Conservation (phyloP, 2,888 invertebrate genomes). For the Spodoptera picta region DNA sequence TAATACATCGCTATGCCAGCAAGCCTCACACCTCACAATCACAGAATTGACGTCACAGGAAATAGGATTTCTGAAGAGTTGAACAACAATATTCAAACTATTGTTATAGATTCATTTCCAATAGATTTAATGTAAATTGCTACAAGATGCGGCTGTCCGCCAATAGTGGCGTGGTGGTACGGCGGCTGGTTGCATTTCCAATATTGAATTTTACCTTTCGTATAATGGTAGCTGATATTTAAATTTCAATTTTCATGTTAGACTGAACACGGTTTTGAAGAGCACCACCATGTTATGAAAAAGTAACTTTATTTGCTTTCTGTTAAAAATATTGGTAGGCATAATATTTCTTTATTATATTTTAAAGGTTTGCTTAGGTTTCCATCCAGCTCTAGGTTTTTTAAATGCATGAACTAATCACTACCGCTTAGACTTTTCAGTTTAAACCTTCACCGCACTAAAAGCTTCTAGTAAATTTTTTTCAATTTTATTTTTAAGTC, state of each 20-base stretch:
- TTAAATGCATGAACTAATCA: no score
- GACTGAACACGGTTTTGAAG: not conserved
- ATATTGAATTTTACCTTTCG: conserved; percentile 4
- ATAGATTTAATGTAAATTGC: conserved; percentile 4
- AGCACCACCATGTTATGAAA: not conserved
- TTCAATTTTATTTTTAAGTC: no score
- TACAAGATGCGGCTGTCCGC: not conserved
- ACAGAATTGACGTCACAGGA: conserved; percentile 2
- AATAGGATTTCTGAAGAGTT: conserved; percentile 5
- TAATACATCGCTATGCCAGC: not conserved
- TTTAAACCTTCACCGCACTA: no score
- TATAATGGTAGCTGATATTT: not conserved
- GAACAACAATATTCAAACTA: conserved; percentile 2
- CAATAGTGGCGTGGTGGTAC: not conserved
- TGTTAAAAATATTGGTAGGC: no score
- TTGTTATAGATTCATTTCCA: conserved; percentile 9
- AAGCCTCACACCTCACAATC: not conserved
- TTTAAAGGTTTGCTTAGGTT: no score
- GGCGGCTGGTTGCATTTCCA: conserved; percentile 4
- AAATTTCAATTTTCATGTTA: not conserved
- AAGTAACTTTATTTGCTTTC: not conserved
- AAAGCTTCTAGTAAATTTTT: no score
- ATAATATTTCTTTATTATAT: no score
- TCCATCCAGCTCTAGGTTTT: no score
- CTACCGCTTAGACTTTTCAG: no score